Percentiles rank a stretch among this genome's conserved stretches.
These are phyloP conservation scores for Ormyrus labotus DNA, from an alignment of 2,888 invertebrate genomes.

Conservation along the genomic window DNA sequence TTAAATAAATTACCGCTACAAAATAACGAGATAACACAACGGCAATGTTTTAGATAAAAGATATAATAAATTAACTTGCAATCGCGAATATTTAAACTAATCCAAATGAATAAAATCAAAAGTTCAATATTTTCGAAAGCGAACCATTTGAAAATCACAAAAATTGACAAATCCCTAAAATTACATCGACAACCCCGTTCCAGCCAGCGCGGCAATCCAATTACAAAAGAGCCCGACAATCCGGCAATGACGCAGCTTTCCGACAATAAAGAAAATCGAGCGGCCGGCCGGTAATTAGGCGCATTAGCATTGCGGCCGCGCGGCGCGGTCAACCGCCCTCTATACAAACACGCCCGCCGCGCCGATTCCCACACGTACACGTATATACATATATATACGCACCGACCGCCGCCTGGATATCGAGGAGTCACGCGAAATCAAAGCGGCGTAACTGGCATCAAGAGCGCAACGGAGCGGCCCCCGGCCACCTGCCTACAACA, in stretches of 20 bases:
- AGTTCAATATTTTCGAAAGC: too few species aligned
- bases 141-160: too few species aligned
- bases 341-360: background rate
- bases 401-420: slow-evolving; percentile 32
- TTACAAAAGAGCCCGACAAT: too few species aligned
- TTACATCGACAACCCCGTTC: too few species aligned
- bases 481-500: background rate
- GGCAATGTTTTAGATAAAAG: too few species aligned
- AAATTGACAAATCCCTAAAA: too few species aligned
- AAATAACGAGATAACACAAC: too few species aligned
- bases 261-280: slow-evolving; percentile 59
- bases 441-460: slow-evolving; percentile 62
- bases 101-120: too few species aligned
- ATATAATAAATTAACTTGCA: too few species aligned
- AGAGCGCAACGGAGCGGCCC: background rate
- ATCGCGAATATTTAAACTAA: too few species aligned
- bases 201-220: too few species aligned
- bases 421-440: slow-evolving; percentile 70
- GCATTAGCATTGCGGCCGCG: slow-evolving; percentile 64
- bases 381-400: background rate
- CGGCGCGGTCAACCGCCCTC: slow-evolving; percentile 56
- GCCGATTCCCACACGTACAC: slow-evolving; percentile 12
- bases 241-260: background rate
- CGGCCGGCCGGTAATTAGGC: slow-evolving; percentile 64
- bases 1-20: too few species aligned